A percentile compares a stretch with the other conserved stretches of the same genome.
Conservation (phyloP, 2,113 vertebrate genomes). For the Melospiza georgiana region DNA sequence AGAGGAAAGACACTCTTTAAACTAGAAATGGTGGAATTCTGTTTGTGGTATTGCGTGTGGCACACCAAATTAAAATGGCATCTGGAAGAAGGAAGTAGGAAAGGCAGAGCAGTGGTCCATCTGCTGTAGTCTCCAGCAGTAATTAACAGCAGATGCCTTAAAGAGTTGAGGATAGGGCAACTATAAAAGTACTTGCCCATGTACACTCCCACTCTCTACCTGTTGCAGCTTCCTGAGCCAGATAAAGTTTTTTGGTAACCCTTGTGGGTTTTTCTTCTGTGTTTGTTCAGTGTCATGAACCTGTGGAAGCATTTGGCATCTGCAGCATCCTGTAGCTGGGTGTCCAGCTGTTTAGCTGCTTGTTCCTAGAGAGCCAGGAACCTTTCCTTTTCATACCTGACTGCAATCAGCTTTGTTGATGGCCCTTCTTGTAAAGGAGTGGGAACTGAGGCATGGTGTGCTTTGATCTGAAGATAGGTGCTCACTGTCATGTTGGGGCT, state of each 20-base stretch:
- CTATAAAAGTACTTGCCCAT: background rate
- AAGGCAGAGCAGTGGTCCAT: background rate
- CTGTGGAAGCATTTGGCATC: background rate
- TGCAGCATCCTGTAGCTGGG: background rate
- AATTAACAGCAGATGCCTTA: background rate
- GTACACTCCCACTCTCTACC: background rate
- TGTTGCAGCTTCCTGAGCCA: background rate
- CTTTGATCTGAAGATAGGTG: background rate
- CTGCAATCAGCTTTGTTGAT: background rate
- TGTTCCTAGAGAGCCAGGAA: background rate
- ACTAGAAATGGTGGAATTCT: background rate
- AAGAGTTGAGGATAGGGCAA: background rate
- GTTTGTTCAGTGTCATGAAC: background rate
- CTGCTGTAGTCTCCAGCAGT: background rate
- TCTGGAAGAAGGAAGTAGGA: background rate
- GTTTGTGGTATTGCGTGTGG: background rate
- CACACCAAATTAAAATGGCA: background rate
- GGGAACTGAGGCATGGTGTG: fast-evolving
- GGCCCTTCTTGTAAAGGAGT: background rate
- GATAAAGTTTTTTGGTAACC: background rate
- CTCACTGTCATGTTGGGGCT: background rate
- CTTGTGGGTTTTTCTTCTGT: background rate
- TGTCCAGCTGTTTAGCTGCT: background rate
- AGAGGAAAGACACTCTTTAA: background rate
- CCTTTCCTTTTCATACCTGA: background rate